Evolutionary conservation across 2,888 invertebrate genomes (phyloP).

Genomic region (Caenorhabditis virilis): DNA sequence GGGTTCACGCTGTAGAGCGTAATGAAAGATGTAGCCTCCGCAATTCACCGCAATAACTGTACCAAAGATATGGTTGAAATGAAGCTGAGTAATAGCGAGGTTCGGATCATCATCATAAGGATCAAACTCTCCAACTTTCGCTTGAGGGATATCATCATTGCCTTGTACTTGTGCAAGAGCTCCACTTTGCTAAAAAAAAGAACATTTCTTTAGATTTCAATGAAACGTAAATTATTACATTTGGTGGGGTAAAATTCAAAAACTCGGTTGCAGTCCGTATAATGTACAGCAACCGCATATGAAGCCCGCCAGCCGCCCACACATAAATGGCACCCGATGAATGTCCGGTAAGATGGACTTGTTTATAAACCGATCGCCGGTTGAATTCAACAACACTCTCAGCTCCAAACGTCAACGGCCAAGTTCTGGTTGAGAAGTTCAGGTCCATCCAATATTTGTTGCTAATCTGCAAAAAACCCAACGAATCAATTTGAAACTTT

Average conservation of each 20-base stretch:
- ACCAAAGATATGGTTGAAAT: slow-evolving; percentile 18
- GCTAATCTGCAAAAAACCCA: slow-evolving; percentile 6
- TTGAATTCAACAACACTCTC: slow-evolving; percentile 6
- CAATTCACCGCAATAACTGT: slow-evolving; percentile 14
- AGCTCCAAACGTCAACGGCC: slow-evolving; percentile 17
- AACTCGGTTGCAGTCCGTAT: slow-evolving; percentile 19
- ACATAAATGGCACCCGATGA: slow-evolving; percentile 25
- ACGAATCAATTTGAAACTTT: not conserved
- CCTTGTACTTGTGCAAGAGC: not conserved
- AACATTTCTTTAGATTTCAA: not conserved
- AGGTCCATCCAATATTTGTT: slow-evolving; percentile 11
- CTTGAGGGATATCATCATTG: not conserved
- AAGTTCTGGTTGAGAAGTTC: slow-evolving; percentile 8
- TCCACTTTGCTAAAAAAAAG: slow-evolving; percentile 4
- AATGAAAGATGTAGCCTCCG: slow-evolving; percentile 23
- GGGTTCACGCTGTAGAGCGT: slow-evolving; percentile 9
- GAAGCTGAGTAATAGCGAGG: slow-evolving; percentile 9
- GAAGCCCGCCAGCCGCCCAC: slow-evolving; percentile 19
- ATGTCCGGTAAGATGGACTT: slow-evolving; percentile 29
- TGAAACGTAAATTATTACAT: slow-evolving; percentile 6
- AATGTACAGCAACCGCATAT: slow-evolving; percentile 9
- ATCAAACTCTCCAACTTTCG: slow-evolving; percentile 16
- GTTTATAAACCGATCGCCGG: slow-evolving; percentile 8
- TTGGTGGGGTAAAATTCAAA: not conserved
- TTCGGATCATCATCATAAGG: slow-evolving; percentile 25